Conservation (phyloP, 37 sponge, comb jelly and placozoan species). For the Hormiphora californensis region DNA sequence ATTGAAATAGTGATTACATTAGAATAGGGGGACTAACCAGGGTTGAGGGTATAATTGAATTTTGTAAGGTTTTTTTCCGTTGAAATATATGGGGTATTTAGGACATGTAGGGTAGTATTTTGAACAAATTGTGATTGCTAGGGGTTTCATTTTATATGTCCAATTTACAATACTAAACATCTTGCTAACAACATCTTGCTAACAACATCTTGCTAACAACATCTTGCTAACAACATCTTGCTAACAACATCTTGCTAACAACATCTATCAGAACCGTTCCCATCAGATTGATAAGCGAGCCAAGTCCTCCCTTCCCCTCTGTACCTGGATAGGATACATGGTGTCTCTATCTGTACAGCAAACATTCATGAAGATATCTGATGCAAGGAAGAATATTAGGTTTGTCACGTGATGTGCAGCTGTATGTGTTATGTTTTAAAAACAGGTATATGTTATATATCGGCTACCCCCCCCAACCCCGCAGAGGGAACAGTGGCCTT, state of each 20-base stretch:
- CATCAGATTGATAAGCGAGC: constrained; percentile 4
- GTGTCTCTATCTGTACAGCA: background rate
- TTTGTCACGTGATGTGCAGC: background rate
- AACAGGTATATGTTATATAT: too few relatives aligned
- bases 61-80: background rate
- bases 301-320: background rate
- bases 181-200: background rate
- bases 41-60: background rate
- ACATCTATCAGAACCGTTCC: background rate
- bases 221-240: too few relatives aligned
- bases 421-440: too few relatives aligned
- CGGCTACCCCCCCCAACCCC: too few relatives aligned
- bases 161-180: background rate
- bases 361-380: background rate
- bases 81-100: too few relatives aligned
- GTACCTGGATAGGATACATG: constrained; percentile 17
- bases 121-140: background rate
- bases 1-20: background rate
- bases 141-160: background rate
- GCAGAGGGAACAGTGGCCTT: too few relatives aligned
- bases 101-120: background rate
- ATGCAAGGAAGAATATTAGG: too few relatives aligned
- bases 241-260: too few relatives aligned
- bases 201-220: too few relatives aligned
- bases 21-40: background rate